These are phyloP conservation scores for Hyperopisus bebe DNA, from an alignment of 2,113 vertebrate genomes.

Conservation along the genomic window DNA sequence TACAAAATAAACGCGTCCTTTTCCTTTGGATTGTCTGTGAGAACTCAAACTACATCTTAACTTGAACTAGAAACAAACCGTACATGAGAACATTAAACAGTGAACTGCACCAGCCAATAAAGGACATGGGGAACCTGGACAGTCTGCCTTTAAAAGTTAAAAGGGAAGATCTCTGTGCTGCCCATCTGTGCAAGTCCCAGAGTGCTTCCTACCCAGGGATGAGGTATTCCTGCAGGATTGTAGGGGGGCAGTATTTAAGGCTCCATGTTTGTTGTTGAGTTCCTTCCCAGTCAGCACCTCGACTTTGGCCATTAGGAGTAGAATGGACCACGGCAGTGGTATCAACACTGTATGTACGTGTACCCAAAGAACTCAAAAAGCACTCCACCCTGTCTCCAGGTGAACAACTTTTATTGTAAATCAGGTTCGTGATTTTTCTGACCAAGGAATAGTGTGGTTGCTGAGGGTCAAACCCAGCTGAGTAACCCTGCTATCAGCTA, in stretches of 20 bases:
- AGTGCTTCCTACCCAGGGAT: background rate
- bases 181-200: background rate
- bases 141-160: background rate
- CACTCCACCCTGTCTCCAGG: background rate
- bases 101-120: background rate
- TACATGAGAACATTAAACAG: background rate
- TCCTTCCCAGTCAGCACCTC: background rate
- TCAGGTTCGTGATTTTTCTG: background rate
- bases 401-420: background rate
- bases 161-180: background rate
- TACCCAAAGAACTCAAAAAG: background rate
- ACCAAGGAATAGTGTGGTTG: too few species aligned
- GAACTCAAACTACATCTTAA: background rate
- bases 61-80: background rate
- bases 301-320: background rate
- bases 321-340: background rate
- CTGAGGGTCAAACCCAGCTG: too few species aligned
- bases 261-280: background rate
- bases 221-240: background rate
- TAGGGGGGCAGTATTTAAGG: background rate
- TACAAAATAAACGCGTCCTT: background rate
- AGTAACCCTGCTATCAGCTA: background rate
- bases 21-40: background rate
- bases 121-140: background rate
- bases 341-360: background rate